These are phyloP conservation scores for Hylaea fasciaria DNA, from an alignment of 2,888 invertebrate species.

Conservation along the genomic window DNA sequence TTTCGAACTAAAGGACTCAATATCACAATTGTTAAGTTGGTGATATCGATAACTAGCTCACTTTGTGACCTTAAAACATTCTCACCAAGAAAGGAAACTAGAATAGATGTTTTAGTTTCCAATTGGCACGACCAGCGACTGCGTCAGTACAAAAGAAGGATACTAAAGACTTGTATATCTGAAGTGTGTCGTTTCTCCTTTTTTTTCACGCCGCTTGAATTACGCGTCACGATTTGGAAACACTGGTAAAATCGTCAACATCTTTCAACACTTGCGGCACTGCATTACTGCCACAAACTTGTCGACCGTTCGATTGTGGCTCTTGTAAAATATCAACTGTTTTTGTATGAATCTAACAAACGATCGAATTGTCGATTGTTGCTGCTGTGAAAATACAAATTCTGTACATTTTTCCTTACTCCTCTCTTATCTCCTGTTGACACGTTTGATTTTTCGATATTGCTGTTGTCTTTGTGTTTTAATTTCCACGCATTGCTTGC, in stretches of 20 bases:
- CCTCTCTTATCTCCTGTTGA: conserved; percentile 15
- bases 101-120: conserved; percentile 27
- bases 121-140: conserved; percentile 48
- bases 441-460: conserved; percentile 10
- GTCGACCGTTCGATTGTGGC: conserved; percentile 45
- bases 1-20: too few species aligned
- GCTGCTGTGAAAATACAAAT: conserved; percentile 23
- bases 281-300: conserved; percentile 54
- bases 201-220: conserved; percentile 84
- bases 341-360: conserved; percentile 38
- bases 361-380: conserved; percentile 25
- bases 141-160: conserved; percentile 57
- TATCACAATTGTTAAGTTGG: too few species aligned
- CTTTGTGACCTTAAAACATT: too few species aligned
- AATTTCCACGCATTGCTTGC: conserved; percentile 22
- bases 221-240: conserved; percentile 80
- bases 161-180: conserved; percentile 70
- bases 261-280: conserved; percentile 68
- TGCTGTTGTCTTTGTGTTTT: conserved; percentile 21
- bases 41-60: too few species aligned
- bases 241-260: conserved; percentile 81
- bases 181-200: conserved; percentile 83
- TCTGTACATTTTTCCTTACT: conserved; percentile 26
- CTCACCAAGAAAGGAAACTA: neutral
- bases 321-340: conserved; percentile 9